These are phyloP conservation scores for Drosophila jambulina DNA, from an alignment of 1,140 invertebrate species.

Conservation along the genomic window DNA sequence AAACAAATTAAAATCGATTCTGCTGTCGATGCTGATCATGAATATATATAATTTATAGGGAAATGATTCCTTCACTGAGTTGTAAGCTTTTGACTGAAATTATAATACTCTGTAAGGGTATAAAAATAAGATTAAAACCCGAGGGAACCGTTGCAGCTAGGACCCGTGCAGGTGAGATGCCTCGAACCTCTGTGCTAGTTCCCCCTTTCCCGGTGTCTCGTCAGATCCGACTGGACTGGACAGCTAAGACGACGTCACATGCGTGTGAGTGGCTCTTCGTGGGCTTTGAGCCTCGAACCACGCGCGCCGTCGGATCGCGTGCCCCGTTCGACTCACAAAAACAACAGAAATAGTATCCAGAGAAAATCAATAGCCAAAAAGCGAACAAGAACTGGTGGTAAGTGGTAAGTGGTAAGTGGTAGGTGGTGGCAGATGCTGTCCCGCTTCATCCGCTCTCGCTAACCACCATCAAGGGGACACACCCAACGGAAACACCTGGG, in stretches of 20 bases:
- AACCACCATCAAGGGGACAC: slow-evolving; percentile 30
- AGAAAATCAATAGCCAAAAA: slow-evolving; percentile 58
- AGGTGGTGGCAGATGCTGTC: slow-evolving; percentile 38
- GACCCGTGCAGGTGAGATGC: slow-evolving; percentile 1
- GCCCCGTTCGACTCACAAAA: slow-evolving; percentile 20
- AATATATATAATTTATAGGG: too few relatives aligned
- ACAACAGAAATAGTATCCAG: background rate
- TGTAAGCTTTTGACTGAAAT: too few relatives aligned
- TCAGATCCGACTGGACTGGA: slow-evolving; percentile 62
- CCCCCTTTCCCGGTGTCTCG: background rate
- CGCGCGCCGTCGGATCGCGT: slow-evolving; percentile 43
- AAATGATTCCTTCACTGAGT: too few relatives aligned
- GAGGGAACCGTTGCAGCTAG: background rate
- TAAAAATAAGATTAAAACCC: background rate
- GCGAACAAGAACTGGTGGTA: slow-evolving; percentile 18
- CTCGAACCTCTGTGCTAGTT: background rate
- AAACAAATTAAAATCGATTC: too few relatives aligned
- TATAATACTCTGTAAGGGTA: too few relatives aligned
- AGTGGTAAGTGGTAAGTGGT: background rate
- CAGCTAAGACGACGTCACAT: slow-evolving; percentile 45
- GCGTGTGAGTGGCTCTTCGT: slow-evolving; percentile 38
- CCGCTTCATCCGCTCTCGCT: slow-evolving; percentile 18
- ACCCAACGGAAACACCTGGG: slow-evolving; percentile 22
- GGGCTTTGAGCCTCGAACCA: slow-evolving; percentile 16
- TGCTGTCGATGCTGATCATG: too few relatives aligned